These are phyloP conservation scores for Agelas oroides DNA, from an alignment of 37 sponge, comb jelly and placozoan genomes.

Conservation along the genomic window DNA sequence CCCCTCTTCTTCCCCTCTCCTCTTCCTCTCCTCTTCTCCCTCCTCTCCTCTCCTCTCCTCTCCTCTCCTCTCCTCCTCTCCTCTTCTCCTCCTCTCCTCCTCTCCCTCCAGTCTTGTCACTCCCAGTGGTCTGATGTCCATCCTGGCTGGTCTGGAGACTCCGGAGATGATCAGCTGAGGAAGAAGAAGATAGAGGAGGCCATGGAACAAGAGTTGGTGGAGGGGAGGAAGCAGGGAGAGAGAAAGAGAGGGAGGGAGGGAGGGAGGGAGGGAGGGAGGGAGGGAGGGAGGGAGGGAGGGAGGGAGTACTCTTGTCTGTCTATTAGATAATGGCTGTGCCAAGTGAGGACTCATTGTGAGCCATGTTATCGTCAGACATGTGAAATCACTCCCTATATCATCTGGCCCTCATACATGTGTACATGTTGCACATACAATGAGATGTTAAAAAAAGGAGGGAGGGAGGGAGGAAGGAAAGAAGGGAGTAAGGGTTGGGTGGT, in stretches of 20 bases:
- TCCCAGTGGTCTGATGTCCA: conserved; percentile 97
- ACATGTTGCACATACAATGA: too few species aligned
- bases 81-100: neutral
- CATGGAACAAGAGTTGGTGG: conserved; percentile 91
- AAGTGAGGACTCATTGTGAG: too few species aligned
- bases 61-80: neutral
- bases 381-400: too few species aligned
- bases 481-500: too few species aligned
- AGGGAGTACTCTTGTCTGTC: too few species aligned
- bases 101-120: conserved; percentile 76
- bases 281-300: neutral
- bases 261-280: neutral
- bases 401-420: too few species aligned
- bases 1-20: neutral
- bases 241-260: too few species aligned
- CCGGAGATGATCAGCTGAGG: conserved; percentile 96
- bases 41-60: neutral
- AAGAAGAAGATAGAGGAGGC: conserved; percentile 96
- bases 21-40: neutral
- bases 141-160: conserved; percentile 96
- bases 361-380: too few species aligned
- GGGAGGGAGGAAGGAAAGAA: too few species aligned
- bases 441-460: too few species aligned
- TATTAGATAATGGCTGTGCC: too few species aligned
- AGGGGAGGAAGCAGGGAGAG: too few species aligned